Conservation (phyloP, 2,113 vertebrate genomes). For the Plectropomus leopardus region DNA sequence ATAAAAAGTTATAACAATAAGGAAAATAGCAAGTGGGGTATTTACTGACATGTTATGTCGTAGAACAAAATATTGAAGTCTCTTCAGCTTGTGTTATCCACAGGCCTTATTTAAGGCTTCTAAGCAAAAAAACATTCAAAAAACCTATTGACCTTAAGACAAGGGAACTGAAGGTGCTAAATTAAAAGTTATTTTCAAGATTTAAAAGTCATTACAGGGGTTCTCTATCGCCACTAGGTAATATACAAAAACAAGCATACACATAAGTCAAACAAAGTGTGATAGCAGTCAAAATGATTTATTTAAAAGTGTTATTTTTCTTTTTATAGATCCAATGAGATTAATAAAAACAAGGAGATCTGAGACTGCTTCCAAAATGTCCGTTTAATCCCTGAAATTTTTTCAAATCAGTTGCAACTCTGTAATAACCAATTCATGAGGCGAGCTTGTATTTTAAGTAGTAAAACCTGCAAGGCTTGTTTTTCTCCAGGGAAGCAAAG, state of each 20-base stretch:
- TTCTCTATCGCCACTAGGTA: not conserved
- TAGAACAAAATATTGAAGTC: too few species aligned
- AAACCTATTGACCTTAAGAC: too few species aligned
- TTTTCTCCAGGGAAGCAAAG: conserved; percentile 23
- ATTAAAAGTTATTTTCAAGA: too few species aligned
- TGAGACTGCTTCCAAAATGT: conserved; percentile 1
- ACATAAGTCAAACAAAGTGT: not conserved
- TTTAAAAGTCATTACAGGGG: too few species aligned
- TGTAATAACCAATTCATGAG: conserved; percentile 17
- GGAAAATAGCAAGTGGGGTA: too few species aligned
- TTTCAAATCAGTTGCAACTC: conserved; percentile 14
- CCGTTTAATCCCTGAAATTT: not conserved
- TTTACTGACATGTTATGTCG: too few species aligned
- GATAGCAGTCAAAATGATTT: not conserved
- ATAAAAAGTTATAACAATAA: not conserved
- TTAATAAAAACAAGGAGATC: not conserved
- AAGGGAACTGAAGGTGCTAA: too few species aligned
- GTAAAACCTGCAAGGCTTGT: conserved; percentile 26
- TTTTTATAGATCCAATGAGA: not conserved
- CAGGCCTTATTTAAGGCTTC: too few species aligned
- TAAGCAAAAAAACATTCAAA: too few species aligned
- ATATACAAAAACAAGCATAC: not conserved
- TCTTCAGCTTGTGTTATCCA: too few species aligned
- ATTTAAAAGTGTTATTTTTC: not conserved
- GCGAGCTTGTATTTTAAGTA: conserved; percentile 19